A percentile compares a stretch with the other conserved stretches of the same genome.
Evolutionary conservation across 2,113 vertebrate genomes (phyloP).

Genomic region (Sinosuthora webbiana): DNA sequence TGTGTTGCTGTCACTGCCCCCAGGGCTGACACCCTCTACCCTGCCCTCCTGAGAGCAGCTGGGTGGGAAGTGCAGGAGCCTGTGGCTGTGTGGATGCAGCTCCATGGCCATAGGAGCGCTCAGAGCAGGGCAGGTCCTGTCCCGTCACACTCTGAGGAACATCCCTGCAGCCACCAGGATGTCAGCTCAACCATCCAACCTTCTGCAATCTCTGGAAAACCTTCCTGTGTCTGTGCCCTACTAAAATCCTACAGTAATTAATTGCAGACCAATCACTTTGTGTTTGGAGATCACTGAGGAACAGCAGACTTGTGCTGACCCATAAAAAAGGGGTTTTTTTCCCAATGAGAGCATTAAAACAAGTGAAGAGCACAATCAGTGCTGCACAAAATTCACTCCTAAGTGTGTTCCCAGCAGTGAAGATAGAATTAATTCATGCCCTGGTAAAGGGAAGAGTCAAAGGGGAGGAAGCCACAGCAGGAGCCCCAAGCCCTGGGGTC

Average conservation of each 20-base stretch:
- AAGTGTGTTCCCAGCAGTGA: background rate
- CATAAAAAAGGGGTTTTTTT: background rate
- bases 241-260: background rate
- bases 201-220: background rate
- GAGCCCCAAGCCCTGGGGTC: background rate
- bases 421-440: background rate
- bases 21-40: background rate
- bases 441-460: background rate
- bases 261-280: background rate
- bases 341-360: background rate
- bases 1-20: background rate
- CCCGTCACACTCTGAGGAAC: background rate
- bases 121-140: background rate
- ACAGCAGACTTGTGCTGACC: background rate
- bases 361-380: background rate
- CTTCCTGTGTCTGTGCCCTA: background rate
- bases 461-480: background rate
- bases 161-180: background rate
- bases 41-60: background rate
- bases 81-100: fast-evolving
- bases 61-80: background rate
- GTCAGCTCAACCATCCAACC: background rate
- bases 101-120: background rate
- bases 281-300: background rate
- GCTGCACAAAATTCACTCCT: background rate